These are phyloP conservation scores for Ferdinandea cuprea DNA, from an alignment of 2,888 invertebrate species.

Conservation along the genomic window DNA sequence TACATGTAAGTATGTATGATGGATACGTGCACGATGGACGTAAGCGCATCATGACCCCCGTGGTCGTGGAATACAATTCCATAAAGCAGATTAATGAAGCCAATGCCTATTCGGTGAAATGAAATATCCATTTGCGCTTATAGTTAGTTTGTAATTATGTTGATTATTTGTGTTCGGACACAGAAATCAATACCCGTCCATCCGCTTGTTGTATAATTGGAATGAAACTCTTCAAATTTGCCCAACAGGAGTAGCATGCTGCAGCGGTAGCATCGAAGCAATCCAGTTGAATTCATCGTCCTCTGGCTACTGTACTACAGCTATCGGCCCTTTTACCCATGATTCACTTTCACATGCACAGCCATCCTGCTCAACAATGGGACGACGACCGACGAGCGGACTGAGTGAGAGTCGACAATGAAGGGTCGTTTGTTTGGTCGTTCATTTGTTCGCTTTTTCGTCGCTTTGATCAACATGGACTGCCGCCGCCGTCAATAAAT, in stretches of 20 bases:
- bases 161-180: slow-evolving; percentile 59
- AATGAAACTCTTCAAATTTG: slow-evolving; percentile 71
- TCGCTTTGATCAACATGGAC: slow-evolving; percentile 70
- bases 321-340: slow-evolving; percentile 11
- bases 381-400: too few species aligned
- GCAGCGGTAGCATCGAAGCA: slow-evolving; percentile 14
- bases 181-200: slow-evolving; percentile 64
- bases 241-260: slow-evolving; percentile 31
- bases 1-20: too few species aligned
- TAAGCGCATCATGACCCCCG: too few species aligned
- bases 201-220: slow-evolving; percentile 64
- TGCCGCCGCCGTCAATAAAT: slow-evolving; percentile 68
- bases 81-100: slow-evolving; percentile 67
- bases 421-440: slow-evolving; percentile 59
- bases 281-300: slow-evolving; percentile 41
- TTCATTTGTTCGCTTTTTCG: slow-evolving; percentile 66
- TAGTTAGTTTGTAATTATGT: slow-evolving; percentile 65
- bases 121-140: slow-evolving; percentile 58
- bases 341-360: background rate
- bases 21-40: too few species aligned
- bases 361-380: background rate
- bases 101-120: slow-evolving; percentile 60
- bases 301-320: slow-evolving; percentile 7
- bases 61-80: slow-evolving; percentile 52
- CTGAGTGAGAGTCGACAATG: slow-evolving; percentile 53